Conservation (phyloP, 2,888 invertebrate species). For the Hirtodrosophila histrioides region DNA sequence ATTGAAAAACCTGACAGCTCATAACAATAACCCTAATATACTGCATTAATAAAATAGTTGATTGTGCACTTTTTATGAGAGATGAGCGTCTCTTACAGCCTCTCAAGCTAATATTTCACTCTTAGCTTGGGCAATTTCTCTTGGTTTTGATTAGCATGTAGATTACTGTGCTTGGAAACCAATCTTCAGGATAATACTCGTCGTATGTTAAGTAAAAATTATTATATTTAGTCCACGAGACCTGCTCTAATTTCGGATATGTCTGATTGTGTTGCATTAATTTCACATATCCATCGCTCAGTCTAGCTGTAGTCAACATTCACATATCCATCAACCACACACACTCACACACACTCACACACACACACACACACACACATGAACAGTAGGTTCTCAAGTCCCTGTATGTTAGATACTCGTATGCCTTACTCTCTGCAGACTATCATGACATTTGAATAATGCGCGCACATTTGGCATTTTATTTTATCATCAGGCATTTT, state of each 20-base stretch:
- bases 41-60: background rate
- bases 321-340: constrained; percentile 7
- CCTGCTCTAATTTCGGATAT: constrained; percentile 22
- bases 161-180: no score
- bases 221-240: constrained; percentile 4
- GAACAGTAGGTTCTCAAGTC: constrained; percentile 5
- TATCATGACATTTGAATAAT: constrained; percentile 79
- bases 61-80: no score
- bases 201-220: background rate
- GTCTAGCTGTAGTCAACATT: constrained; percentile 15
- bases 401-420: constrained; percentile 3
- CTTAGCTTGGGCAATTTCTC: no score
- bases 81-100: no score
- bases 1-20: background rate
- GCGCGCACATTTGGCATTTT: constrained; percentile 76
- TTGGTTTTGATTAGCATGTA: no score
- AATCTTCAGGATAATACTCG: no score
- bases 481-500: constrained; percentile 76
- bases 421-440: constrained; percentile 35
- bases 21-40: background rate
- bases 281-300: constrained; percentile 21
- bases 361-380: background rate
- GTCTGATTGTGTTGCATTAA: constrained; percentile 32
- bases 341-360: background rate
- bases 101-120: no score